Evolutionary conservation across 2,113 vertebrate genomes (phyloP).

Genomic region (Gracilinanus agilis): DNA sequence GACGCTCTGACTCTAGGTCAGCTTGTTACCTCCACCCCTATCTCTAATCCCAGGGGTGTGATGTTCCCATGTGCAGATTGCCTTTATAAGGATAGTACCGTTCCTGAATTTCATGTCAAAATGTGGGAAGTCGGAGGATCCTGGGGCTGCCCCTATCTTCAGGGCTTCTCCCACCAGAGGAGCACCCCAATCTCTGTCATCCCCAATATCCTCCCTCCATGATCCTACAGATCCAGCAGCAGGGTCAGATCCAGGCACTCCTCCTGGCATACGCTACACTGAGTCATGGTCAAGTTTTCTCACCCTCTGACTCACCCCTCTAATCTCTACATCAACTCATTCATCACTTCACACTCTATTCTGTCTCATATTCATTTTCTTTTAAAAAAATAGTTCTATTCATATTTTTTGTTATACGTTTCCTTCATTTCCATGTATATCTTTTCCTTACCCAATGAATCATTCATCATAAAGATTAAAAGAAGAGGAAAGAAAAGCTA

Average conservation of each 20-base stretch:
- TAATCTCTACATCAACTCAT: background rate
- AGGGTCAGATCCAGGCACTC: background rate
- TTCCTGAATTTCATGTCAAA: background rate
- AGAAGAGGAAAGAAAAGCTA: background rate
- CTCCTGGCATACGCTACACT: background rate
- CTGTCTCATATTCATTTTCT: background rate
- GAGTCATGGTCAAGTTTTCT: background rate
- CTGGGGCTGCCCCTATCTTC: background rate
- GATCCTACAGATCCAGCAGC: background rate
- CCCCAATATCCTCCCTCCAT: background rate
- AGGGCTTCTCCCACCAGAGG: background rate
- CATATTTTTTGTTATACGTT: background rate
- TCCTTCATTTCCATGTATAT: background rate
- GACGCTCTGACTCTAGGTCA: background rate
- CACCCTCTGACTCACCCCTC: background rate
- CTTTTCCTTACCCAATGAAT: background rate
- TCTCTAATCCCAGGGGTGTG: background rate
- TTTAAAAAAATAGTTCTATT: background rate
- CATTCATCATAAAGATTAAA: background rate
- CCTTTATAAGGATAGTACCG: background rate
- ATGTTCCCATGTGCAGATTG: background rate
- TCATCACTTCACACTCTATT: background rate
- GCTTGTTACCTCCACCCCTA: background rate
- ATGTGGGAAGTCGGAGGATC: background rate
- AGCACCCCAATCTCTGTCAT: background rate